Base-by-base conservation (phyloP, 2,888 invertebrate species). In the Pelosia muscerda region DNA sequence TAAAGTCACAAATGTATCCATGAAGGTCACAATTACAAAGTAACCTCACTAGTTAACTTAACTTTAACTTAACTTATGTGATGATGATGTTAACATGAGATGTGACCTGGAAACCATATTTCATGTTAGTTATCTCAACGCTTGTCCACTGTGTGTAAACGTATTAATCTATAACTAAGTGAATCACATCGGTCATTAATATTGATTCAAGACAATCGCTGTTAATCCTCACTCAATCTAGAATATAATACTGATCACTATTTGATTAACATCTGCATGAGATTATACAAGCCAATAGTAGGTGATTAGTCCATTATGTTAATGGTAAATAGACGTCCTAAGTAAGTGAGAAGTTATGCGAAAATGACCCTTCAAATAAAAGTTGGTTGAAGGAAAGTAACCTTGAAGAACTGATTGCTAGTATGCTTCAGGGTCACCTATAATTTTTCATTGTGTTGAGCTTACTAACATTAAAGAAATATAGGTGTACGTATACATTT, bases 161-260 rank as follows among this genome's bases (percentile, higher is more conserved):
- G 34, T 23, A 25, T 25, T 49, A 49, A 34, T 31, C 61, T 73
- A 73, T 69, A 66, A 78, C 66, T 53, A 49, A 19, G 53, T 66
- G 61, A 59, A 71, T 67, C 68, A 61, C 63, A 49, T 26, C 38
- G 55, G 66, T 65, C 64, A 71, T 76, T 63, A 71, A 69, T 76
- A 76, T 73, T 76, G 64, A 66, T 63, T 58, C 60, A 73, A 62
- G 19, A 61, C 67, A 65, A 69, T 71, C 74, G 67, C 49, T 65
- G 71, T 63, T 76, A n/a, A 23, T 56, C 57, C 53, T n/a, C n/a
- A 9, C 49, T 49, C 49, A n/a, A 49, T 49, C 49, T 49, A 64
- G 63, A 67, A 71, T 71, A 62, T 56, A 38, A 58, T n/a, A 66
- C 60, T 76, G 69, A 79, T 65, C 34, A 54, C 34, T 59, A 60